Percentiles rank a stretch among this genome's conserved stretches.
phyloP scores from a whole-genome alignment of 2,113 vertebrate species.

The Micronycteris hirsuta region DNA sequence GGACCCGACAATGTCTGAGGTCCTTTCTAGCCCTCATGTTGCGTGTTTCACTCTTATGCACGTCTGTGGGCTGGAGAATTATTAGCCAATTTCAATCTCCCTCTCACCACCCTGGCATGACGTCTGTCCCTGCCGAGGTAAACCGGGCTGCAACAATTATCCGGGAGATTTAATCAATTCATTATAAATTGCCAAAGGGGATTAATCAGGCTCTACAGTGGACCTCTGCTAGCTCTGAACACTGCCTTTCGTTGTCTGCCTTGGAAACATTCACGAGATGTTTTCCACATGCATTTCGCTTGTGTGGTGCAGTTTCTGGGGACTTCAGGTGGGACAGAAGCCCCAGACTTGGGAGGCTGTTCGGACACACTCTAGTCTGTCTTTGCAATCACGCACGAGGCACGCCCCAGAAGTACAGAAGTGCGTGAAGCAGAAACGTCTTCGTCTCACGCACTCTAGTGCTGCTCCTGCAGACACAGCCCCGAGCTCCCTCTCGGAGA shows the following conservation, averaged over 20 bases:
- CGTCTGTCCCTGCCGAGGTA: not conserved
- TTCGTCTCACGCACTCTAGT: rapidly evolving
- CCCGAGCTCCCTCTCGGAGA: too few species aligned
- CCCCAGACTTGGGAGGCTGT: not conserved
- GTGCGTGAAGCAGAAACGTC: not conserved
- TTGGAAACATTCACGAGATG: not conserved
- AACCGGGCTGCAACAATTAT: not conserved
- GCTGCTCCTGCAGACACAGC: not conserved
- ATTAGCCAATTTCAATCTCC: not conserved
- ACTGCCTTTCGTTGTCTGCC: not conserved
- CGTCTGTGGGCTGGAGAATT: not conserved
- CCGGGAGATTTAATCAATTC: not conserved
- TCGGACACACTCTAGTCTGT: not conserved
- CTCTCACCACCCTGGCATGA: not conserved
- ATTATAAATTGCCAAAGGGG: not conserved
- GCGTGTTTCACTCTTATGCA: not conserved
- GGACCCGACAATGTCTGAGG: not conserved
- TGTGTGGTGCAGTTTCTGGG: not conserved
- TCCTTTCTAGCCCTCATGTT: not conserved
- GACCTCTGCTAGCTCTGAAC: not conserved
- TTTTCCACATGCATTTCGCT: not conserved
- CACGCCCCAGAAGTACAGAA: not conserved
- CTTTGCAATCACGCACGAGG: not conserved
- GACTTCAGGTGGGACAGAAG: not conserved
- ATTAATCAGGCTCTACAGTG: not conserved